Evolutionary conservation across 2,113 vertebrate species (phyloP).

Genomic region (Dromas ardeola): DNA sequence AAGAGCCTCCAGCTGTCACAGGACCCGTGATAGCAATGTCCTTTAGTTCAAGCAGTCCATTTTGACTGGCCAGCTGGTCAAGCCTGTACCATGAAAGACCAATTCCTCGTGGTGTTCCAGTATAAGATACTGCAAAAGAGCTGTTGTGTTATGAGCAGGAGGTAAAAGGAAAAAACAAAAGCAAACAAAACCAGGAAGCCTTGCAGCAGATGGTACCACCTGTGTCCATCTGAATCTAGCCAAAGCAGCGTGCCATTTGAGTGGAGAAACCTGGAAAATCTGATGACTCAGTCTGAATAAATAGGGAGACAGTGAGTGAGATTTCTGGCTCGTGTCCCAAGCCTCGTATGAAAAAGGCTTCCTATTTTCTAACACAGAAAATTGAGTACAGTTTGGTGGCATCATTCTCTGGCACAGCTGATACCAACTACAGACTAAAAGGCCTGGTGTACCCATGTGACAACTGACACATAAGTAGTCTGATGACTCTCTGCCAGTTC

Average conservation of each 20-base stretch:
- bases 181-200: background rate
- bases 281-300: slow-evolving; percentile 41
- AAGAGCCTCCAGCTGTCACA: background rate
- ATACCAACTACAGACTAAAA: background rate
- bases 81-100: background rate
- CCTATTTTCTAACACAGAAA: slow-evolving; percentile 15
- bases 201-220: slow-evolving; percentile 13
- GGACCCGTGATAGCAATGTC: background rate
- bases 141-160: background rate
- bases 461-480: background rate
- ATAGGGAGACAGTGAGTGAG: background rate
- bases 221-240: slow-evolving; percentile 1
- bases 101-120: background rate
- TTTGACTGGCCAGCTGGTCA: background rate
- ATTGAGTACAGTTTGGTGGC: slow-evolving; percentile 1
- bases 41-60: background rate
- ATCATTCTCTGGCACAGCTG: background rate
- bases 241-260: slow-evolving; percentile 28
- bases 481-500: background rate
- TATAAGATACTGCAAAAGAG: slow-evolving; percentile 32
- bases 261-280: slow-evolving; percentile 34
- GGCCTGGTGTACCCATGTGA: background rate
- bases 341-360: background rate
- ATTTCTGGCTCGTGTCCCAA: slow-evolving; percentile 34
- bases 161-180: slow-evolving; percentile 10